phyloP scores from a whole-genome alignment of 1,140 invertebrate genomes.

The Oreohelix idahoensis region DNA sequence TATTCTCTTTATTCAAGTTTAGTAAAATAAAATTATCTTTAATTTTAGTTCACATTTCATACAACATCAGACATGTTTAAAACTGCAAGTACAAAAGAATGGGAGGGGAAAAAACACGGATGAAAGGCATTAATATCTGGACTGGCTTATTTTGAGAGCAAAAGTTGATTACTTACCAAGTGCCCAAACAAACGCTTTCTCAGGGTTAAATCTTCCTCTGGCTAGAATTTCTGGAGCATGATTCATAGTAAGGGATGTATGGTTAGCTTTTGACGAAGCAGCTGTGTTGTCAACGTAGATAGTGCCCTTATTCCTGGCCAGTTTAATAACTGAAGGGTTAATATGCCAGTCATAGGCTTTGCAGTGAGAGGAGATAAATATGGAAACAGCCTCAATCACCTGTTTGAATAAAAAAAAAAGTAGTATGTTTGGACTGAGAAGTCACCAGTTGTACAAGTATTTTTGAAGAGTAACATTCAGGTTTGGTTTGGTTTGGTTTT shows the following conservation, averaged over 20 bases:
- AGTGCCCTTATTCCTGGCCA: neutral
- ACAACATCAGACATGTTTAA: too few species aligned
- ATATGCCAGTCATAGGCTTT: constrained; percentile 1
- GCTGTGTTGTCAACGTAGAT: neutral
- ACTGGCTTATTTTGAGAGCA: neutral
- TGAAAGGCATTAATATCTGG: neutral
- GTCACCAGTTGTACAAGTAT: too few species aligned
- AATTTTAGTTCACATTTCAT: too few species aligned
- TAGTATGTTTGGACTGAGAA: too few species aligned
- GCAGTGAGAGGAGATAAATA: neutral
- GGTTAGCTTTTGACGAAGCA: neutral
- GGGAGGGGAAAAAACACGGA: too few species aligned
- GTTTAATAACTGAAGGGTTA: neutral
- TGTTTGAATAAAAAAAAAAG: neutral
- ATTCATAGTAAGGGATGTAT: constrained; percentile 42
- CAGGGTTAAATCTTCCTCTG: constrained; percentile 37
- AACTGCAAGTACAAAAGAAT: too few species aligned
- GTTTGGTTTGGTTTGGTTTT: too few species aligned
- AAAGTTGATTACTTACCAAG: constrained; percentile 40
- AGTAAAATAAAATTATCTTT: too few species aligned
- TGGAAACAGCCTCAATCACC: neutral
- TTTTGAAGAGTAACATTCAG: too few species aligned
- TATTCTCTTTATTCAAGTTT: too few species aligned
- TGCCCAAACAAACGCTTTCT: constrained; percentile 52
- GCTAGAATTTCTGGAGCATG: constrained; percentile 56